Base-by-base conservation (phyloP, 2,113 vertebrate species). In the Ochotona princeps region DNA sequence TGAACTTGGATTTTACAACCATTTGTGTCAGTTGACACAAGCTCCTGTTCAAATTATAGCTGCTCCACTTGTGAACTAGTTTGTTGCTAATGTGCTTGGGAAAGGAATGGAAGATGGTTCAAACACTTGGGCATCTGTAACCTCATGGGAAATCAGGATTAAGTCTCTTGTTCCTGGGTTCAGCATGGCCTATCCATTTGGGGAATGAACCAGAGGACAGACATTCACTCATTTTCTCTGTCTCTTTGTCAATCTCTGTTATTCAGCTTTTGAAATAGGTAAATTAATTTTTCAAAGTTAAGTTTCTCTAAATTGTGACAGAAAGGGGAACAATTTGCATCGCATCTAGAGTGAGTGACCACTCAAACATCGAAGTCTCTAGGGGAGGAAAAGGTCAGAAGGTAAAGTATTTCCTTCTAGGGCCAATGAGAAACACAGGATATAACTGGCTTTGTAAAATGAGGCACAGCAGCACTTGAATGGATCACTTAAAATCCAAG, bases 401-500 rank as follows among this genome's bases (percentile, higher is more conserved):
- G 84, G 78, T 35, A 6, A 78, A 73, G 8, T 18, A 1, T 67
- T 35, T 83, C 32, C 30, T 88, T 49, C 38, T 35, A 35, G 61
- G 14, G n/a, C 30, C 35, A 3, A 35, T 49, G 67, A 67, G 73
- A 69, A 94, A 57, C 73, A 47, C 79, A 89, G 75, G 66, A 88
- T 92, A 74, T 79, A 87, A 73, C 83, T 80, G 65, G 63, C 61
- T 87, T 81, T 86, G 75, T 49, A 81, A 92, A 92, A 89, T n/a
- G 44, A 94, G 82, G 74, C 35, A 61, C 20, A 72, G 6, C 70
- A 93, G 65, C 54, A 66, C 63, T 88, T 86, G 51, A 94, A 79
- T 67, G 83, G 70, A 72, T 93, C 65, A 83, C 57, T 91, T 95
- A 80, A 89, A 94, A 85, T 78, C 21, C 47, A 95, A 94, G 86